Base-by-base conservation (phyloP, 2,888 invertebrate species). In the Argynnis bischoffii region DNA sequence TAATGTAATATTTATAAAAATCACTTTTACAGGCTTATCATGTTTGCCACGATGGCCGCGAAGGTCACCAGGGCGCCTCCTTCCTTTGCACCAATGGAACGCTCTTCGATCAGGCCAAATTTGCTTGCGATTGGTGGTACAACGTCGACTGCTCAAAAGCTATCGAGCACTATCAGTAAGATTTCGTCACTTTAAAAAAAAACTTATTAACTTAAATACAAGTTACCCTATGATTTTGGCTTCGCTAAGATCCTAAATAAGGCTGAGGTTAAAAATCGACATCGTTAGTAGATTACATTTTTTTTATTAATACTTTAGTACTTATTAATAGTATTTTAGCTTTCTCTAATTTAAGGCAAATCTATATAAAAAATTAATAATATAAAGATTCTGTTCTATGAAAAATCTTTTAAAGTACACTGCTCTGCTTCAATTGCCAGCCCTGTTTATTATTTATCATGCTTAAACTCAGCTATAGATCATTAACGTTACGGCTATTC, bases 41-140 rank as follows among this genome's bases (percentile, higher is more conserved):
- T 86, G 95, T 97, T 14, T 97, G 97, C 79, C 97, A 97, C 80
- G 97, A 97, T 78, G 97, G 97, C 0, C 95, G 97, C 14, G 97
- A 97, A 81, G 97, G 97, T 0, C 94, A 96, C 77, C 96, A 96
- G 79, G 97, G 97, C 0, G 96, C 97, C 0, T 94, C 95, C 0
- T 97, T 97, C 88, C 94, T 97, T 4, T 97, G 97, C 87, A 95
- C 96, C 63, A 97, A 97, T 79, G 97, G 97, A 1, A 97, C 97
- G 0, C 91, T 97, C 69, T 97, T 97, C 87, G 97, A 97, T 87
- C 97, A 97, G 81, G 94, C 95, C 72, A 96, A 97, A 81, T 97
- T 97, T 78, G 94, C 96, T 2, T 97, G 97, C 77, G 97, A 97
- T 83, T 97, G 97, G 97, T 97, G 97, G 97, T 97, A 97, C 93